Evolutionary conservation across 2,888 invertebrate genomes (phyloP).

Genomic region (Meloe dianella): DNA sequence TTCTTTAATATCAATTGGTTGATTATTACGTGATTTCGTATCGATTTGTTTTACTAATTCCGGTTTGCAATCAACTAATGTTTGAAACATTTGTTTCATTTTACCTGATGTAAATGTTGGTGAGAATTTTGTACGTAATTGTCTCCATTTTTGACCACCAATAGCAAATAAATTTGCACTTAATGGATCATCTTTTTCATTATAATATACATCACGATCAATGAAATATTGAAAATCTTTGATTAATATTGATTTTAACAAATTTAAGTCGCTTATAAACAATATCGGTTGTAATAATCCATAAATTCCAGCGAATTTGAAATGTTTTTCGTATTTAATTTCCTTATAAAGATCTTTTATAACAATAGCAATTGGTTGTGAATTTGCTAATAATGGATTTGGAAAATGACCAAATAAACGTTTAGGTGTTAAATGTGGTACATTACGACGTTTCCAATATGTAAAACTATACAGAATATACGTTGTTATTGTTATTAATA

Average conservation of each 20-base stretch:
- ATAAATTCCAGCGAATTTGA: constrained; percentile 23
- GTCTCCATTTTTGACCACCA: constrained; percentile 65
- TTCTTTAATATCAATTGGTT: constrained; percentile 29
- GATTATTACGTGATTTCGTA: not conserved
- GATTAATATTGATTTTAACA: constrained; percentile 59
- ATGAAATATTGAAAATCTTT: constrained; percentile 67
- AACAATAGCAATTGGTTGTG: not conserved
- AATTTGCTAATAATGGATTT: not conserved
- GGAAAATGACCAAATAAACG: not conserved
- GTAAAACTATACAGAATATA: not conserved
- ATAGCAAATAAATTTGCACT: constrained; percentile 64
- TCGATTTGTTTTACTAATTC: constrained; percentile 39
- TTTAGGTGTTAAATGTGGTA: not conserved
- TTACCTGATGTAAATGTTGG: constrained; percentile 70
- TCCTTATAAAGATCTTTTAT: constrained; percentile 16
- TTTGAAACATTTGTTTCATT: constrained; percentile 66
- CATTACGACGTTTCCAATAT: constrained; percentile 10
- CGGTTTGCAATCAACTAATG: constrained; percentile 62
- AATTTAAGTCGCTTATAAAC: constrained; percentile 31
- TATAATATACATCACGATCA: constrained; percentile 65
- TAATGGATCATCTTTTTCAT: constrained; percentile 64
- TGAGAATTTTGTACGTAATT: constrained; percentile 63
- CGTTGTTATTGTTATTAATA: not conserved
- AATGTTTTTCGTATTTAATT: constrained; percentile 18
- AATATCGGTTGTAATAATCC: constrained; percentile 25